These are phyloP conservation scores for Penaeus indicus DNA, from an alignment of 1,140 invertebrate genomes.

Conservation along the genomic window DNA sequence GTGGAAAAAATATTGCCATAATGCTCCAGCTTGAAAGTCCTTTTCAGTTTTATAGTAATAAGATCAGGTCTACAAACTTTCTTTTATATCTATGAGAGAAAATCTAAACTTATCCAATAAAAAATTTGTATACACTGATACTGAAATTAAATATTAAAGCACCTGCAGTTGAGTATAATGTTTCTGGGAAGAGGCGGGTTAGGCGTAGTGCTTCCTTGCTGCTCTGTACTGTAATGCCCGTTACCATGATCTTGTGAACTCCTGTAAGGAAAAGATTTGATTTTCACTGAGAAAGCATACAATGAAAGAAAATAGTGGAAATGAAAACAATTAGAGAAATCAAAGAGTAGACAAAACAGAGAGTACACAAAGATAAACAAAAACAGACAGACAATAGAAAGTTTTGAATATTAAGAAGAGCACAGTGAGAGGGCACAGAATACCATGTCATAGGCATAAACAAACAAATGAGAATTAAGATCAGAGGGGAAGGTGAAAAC, in stretches of 20 bases:
- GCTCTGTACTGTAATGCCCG: constrained; percentile 87
- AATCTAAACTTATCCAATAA: background rate
- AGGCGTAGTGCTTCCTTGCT: constrained; percentile 91
- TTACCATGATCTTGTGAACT: constrained; percentile 95
- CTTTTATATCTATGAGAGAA: background rate
- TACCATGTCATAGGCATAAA: too few species aligned
- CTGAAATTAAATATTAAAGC: constrained; percentile 43
- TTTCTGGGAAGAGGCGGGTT: constrained; percentile 88
- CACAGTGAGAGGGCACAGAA: too few species aligned
- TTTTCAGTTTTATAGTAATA: too few species aligned
- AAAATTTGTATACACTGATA: background rate
- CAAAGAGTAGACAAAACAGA: too few species aligned
- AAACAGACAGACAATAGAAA: too few species aligned
- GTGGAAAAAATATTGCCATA: background rate
- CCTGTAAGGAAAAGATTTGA: constrained; percentile 73
- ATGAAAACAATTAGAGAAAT: too few species aligned
- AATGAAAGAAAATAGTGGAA: background rate
- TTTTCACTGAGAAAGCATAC: background rate
- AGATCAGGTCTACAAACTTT: too few species aligned
- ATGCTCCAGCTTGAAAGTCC: background rate
- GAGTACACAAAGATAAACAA: too few species aligned
- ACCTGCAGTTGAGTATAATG: constrained; percentile 93
- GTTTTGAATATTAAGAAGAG: too few species aligned
- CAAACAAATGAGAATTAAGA: too few species aligned
- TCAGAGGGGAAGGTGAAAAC: too few species aligned